Percentiles rank a stretch among this genome's conserved stretches.
Conservation (phyloP, 2,888 invertebrate species). For the Polyploca ridens region DNA sequence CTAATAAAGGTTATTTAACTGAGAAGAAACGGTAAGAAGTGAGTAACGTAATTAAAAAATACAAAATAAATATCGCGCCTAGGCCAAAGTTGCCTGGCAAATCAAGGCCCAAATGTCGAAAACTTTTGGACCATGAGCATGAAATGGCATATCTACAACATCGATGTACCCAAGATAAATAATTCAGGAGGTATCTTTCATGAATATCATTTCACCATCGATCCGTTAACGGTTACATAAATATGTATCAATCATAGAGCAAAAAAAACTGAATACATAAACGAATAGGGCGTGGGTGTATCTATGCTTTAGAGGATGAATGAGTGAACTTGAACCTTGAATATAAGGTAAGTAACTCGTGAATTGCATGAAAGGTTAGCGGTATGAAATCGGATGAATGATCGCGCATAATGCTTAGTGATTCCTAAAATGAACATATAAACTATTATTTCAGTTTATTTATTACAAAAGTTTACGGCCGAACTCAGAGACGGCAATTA, state of each 20-base stretch:
- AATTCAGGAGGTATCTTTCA: background rate
- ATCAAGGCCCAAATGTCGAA: background rate
- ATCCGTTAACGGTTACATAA: slow-evolving; percentile 1
- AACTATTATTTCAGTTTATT: too few relatives aligned
- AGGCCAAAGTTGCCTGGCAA: background rate
- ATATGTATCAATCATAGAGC: slow-evolving; percentile 3
- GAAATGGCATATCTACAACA: background rate
- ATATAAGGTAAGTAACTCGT: background rate
- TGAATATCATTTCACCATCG: background rate
- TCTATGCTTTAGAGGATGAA: background rate
- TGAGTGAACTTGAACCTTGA: background rate
- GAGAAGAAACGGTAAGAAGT: too few relatives aligned
- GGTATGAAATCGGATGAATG: too few relatives aligned
- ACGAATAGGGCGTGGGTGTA: background rate
- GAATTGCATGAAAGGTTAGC: background rate
- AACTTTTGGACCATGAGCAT: background rate
- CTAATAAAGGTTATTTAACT: too few relatives aligned
- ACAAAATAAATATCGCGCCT: background rate
- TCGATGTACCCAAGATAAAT: background rate
- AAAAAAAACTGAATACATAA: slow-evolving; percentile 1
- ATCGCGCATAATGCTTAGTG: too few relatives aligned
- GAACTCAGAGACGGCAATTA: too few relatives aligned
- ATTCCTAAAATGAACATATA: too few relatives aligned
- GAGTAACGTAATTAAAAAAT: background rate
- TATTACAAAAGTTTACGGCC: too few relatives aligned